Evolutionary conservation across 2,888 invertebrate genomes (phyloP), one percentile per base, ranked within the genome.

Genomic region (Stratiomys singularior): DNA sequence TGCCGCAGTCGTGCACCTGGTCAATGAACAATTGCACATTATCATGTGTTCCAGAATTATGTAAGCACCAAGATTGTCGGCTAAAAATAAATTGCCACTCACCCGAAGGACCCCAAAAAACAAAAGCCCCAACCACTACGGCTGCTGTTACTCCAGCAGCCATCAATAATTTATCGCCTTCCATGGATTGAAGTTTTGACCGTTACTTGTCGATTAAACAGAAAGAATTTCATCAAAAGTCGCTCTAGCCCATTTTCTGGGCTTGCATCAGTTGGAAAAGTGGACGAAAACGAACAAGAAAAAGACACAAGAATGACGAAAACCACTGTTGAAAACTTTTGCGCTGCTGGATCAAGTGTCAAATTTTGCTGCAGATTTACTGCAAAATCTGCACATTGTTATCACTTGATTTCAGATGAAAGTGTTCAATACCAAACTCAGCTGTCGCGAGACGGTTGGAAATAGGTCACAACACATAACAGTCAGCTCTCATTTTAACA

Each of bases 81-180:
- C 74, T 46, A 76, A 79, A 37, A 76, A 80, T 56, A 63, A 76
- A 76, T 52, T 67, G 60, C 11, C 77, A 80, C 82, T 83, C 81
- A 86, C 87, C 87, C 63, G 87, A 85, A 87, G 82, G 93, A 89
- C 82, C 92, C 94, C 94, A 95, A 82, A 95, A 90, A 52, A 95
- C 93, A 84, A 95, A 95, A 5, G 94, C 93, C 46, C 94, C 94
- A 15, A 95, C 92, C 30, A 94, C 94, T 18, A 95, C 91, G 18
- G 94, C 94, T 11, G 87, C 93, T 74, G 94, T 94, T 74, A 94
- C 89, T 44, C 94, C 94, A 71, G 94, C 94, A 81, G 94, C 93
- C 84, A 94, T 92, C 80, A 94, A 88, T 81, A 94, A 91, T 85
- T 91, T 91, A 84, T 94, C 94, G 78, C 93, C 93, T 82, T 87